Base-by-base conservation (phyloP, 2,113 vertebrate genomes). In the Tapirus terrestris region DNA sequence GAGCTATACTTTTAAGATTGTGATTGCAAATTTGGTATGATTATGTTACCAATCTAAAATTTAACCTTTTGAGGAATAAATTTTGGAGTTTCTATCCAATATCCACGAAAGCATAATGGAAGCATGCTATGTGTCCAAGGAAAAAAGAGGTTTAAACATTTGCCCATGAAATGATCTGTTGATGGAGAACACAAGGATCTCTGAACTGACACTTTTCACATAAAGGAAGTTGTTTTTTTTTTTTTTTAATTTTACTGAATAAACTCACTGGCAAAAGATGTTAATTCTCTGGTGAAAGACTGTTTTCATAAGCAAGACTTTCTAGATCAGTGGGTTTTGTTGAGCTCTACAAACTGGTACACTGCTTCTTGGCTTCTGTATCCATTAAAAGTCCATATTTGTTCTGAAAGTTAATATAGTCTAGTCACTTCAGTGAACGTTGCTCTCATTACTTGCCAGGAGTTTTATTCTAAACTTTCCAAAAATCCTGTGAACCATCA, bases 291-390 rank as follows among this genome's bases (percentile, higher is more conserved):
- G 18, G 48, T 39, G 27, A 76, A 92, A 39, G 6, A n/a, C 17
- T n/a, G 0, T 93, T 89, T 93, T 93, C 20, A 76, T 88, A 81
- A 80, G 68, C 20, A 70, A 53, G 12, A 63, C 17, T 96, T 97
- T 96, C 27, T 63, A 89, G 6, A 86, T 77, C 48, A 58, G 20
- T 67, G n/a, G 1, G 73, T 93, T 79, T 85, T 8, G 14, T 94
- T 91, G 29, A 89, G 1, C 7, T 89, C 33, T 65, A 27, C 21
- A 76, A 21, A 56, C 14, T 23, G 17, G 27, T 43, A 39, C 12
- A 60, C 12, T 33, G 56, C 6, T 56, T 53, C 16, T 82, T 72
- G 33, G 20, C 79, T 61, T 73, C 51, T 43, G 0, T 84, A 83
- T 87, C 21, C 16, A 68, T 48, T 94, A 58, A 86, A 85, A 77